phyloP scores from a whole-genome alignment of 2,888 invertebrate species.

The Tetranychus piercei region DNA sequence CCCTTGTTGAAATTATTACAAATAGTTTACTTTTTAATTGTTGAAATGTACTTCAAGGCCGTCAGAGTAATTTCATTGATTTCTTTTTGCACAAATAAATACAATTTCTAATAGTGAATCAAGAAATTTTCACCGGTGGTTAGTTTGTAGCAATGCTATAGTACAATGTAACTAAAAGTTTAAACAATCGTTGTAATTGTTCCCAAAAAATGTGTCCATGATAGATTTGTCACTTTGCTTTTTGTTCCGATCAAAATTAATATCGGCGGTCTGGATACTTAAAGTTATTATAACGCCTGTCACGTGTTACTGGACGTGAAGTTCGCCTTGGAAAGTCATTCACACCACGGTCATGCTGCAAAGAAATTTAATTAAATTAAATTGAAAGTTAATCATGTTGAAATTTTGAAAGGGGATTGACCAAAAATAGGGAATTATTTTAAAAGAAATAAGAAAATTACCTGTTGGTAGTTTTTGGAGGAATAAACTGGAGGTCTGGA shows the following conservation, averaged over 20 bases:
- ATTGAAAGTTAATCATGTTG: not conserved
- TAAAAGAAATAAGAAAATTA: not conserved
- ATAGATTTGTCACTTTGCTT: not conserved
- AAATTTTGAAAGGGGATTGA: not conserved
- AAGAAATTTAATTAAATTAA: conserved; percentile 17
- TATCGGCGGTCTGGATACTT: conserved; percentile 24
- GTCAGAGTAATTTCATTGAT: too few relatives aligned
- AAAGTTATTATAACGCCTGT: conserved; percentile 41
- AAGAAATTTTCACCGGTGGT: too few relatives aligned
- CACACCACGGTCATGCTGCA: conserved; percentile 61
- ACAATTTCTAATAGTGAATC: too few relatives aligned
- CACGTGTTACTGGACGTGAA: conserved; percentile 29
- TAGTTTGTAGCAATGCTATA: too few relatives aligned
- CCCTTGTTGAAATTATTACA: too few relatives aligned
- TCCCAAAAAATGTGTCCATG: not conserved
- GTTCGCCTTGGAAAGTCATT: conserved; percentile 72
- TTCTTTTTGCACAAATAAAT: too few relatives aligned
- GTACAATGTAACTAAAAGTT: too few relatives aligned
- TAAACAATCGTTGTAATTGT: not conserved
- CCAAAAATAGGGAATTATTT: not conserved
- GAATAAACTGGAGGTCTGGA: not conserved
- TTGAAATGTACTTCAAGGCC: too few relatives aligned
- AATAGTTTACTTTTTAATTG: too few relatives aligned
- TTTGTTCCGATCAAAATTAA: conserved; percentile 3
- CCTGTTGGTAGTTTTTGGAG: not conserved